Evolutionary conservation across 2,113 vertebrate species (phyloP), one percentile per base, ranked within the genome.

Genomic region (Onychorhynchus coronatus): DNA sequence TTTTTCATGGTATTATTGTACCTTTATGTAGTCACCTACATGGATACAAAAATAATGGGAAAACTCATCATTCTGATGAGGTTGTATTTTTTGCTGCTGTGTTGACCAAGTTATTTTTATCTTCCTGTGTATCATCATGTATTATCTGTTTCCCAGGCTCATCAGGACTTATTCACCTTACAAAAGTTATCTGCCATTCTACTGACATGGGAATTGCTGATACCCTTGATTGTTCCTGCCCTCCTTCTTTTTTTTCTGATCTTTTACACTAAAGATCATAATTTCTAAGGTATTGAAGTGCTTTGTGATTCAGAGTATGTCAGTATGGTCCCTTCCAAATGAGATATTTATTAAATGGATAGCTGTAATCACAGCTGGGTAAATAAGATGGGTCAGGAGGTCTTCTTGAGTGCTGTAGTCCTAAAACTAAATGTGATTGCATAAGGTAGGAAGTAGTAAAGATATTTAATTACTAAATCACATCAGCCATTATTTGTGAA

Each of bases 381-480:
- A 14, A 71, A 90, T 94, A 62, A 73, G 63, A 70, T 46, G n/a
- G 85, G 88, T 93, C 79, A 94, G 46, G 44, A 95, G 85, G 85
- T 95, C 82, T 77, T 85, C 55, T 53, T 4, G 8, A 85, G 35
- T 0, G 0, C 41, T 75, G 2, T 14, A 76, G 79, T 68, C 31
- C 49, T 90, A 66, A 85, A 85, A 73, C 53, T 53, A 88, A 83
- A 80, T 74, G 42, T 65, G 75, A 94, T 88, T 93, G 70, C 37
- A 55, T 76, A 85, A 85, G 77, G 71, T 90, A 50, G 66, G 78
- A 78, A 96, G 74, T 63, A 88, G 67, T 42, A 96, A 75, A 80
- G 71, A 61, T 79, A 88, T 93, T 91, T 96, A 96, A 97, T 93
- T 96, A 91, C 81, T 93, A 89, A 91, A 94, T 96, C 85, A 91